phyloP scores from a whole-genome alignment of 2,888 invertebrate genomes.

The Scaptodrosophila latifasciaeformis region DNA sequence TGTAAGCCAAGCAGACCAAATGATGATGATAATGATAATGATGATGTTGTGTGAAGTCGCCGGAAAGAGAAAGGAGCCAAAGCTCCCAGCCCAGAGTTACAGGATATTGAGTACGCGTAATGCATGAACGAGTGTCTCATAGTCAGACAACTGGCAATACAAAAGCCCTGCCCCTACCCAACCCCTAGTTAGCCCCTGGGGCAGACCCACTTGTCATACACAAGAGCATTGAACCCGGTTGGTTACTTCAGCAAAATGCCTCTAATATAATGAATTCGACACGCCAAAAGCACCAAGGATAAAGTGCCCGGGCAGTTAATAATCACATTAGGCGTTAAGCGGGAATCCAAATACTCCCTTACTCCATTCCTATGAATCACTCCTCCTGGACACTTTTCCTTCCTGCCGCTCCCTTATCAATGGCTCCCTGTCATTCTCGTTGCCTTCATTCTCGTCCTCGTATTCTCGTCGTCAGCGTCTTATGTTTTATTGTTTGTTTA shows the following conservation, averaged over 20 bases:
- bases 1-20: background rate
- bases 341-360: constrained; percentile 45
- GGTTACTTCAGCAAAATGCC: constrained; percentile 14
- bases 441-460: constrained; percentile 8
- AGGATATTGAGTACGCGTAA: constrained; percentile 66
- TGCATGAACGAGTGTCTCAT: constrained; percentile 49
- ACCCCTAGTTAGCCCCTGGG: background rate
- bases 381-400: background rate
- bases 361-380: background rate
- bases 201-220: background rate
- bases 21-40: background rate
- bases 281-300: constrained; percentile 40
- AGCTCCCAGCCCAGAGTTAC: constrained; percentile 5
- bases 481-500: constrained; percentile 64
- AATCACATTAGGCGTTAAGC: constrained; percentile 65
- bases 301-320: constrained; percentile 55
- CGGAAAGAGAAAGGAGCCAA: too few relatives aligned
- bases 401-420: background rate
- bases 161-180: background rate
- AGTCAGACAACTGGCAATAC: background rate
- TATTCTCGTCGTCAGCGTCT: constrained; percentile 39
- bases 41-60: background rate
- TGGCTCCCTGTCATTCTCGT: background rate
- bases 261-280: constrained; percentile 64
- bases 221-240: constrained; percentile 46